Percentiles rank a stretch among this genome's conserved stretches.
Evolutionary conservation across 2,113 vertebrate species (phyloP).

Genomic region (Mastomys coucha): DNA sequence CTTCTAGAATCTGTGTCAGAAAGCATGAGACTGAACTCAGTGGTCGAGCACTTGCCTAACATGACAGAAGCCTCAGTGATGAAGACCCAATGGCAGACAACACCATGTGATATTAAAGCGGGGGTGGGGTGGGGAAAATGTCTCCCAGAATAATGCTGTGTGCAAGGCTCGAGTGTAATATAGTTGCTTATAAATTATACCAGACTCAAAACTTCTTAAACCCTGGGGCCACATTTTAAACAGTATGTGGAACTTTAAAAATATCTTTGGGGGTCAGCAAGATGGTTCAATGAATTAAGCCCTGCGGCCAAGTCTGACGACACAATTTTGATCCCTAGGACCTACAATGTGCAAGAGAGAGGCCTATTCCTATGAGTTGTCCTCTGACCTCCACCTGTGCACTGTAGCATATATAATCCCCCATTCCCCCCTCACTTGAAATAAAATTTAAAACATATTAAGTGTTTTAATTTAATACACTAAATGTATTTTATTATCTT

Average conservation of each 20-base stretch:
- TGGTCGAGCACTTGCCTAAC: neutral
- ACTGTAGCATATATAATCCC: neutral
- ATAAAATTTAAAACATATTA: neutral
- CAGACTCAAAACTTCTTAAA: slow-evolving; percentile 32
- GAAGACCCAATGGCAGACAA: neutral
- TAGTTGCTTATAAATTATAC: neutral
- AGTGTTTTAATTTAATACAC: neutral
- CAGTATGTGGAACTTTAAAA: slow-evolving; percentile 49
- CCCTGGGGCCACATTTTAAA: neutral
- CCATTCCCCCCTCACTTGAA: neutral
- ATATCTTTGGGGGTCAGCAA: neutral
- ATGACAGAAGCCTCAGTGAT: neutral
- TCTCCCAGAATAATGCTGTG: neutral
- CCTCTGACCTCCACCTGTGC: neutral
- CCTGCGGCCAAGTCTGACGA: neutral
- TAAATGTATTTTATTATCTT: too few species aligned
- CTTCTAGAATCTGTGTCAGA: neutral
- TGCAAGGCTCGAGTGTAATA: neutral
- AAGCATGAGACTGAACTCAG: neutral
- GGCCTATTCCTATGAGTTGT: neutral
- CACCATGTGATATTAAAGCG: neutral
- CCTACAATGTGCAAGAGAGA: neutral
- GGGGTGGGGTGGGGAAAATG: too few species aligned
- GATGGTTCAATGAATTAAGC: neutral
- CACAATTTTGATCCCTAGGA: neutral